Percentiles rank a stretch among this genome's conserved stretches.
Evolutionary conservation across 2,888 invertebrate species (phyloP).

Genomic region (Cephus spinipes): DNA sequence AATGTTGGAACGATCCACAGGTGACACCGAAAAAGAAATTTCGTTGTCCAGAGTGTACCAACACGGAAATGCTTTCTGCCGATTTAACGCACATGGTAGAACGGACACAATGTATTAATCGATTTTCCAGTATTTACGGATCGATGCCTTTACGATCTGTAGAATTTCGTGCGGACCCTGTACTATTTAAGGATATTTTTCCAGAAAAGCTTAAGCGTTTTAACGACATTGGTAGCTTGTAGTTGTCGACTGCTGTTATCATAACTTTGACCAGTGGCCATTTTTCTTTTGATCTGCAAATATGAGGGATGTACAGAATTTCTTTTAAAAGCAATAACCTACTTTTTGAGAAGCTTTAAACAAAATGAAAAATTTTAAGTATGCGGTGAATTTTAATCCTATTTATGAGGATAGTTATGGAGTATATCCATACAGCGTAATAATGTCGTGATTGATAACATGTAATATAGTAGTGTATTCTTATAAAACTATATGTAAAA

Average conservation of each 20-base stretch:
- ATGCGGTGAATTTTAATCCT: background rate
- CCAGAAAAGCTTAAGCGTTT: constrained; percentile 89
- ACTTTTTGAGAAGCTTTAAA: background rate
- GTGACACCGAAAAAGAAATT: constrained; percentile 96
- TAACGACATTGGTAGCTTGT: constrained; percentile 90
- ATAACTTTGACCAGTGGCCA: background rate
- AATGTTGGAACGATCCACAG: constrained; percentile 63
- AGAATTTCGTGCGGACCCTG: constrained; percentile 95
- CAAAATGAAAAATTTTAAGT: background rate
- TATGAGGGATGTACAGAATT: background rate
- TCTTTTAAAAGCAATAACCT: background rate
- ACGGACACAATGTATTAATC: constrained; percentile 89
- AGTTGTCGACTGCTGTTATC: constrained; percentile 49
- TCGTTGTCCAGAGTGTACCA: constrained; percentile 94
- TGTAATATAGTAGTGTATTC: background rate
- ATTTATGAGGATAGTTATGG: background rate
- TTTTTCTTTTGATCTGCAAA: background rate
- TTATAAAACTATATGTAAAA: background rate
- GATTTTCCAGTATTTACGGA: constrained; percentile 80
- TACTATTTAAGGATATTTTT: constrained; percentile 88
- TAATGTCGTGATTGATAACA: background rate
- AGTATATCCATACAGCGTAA: background rate
- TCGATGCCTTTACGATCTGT: constrained; percentile 89
- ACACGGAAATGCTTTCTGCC: constrained; percentile 93
- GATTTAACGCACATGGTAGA: constrained; percentile 94